phyloP scores from a whole-genome alignment of 2,888 invertebrate genomes.

The Acrobasis repandana region DNA sequence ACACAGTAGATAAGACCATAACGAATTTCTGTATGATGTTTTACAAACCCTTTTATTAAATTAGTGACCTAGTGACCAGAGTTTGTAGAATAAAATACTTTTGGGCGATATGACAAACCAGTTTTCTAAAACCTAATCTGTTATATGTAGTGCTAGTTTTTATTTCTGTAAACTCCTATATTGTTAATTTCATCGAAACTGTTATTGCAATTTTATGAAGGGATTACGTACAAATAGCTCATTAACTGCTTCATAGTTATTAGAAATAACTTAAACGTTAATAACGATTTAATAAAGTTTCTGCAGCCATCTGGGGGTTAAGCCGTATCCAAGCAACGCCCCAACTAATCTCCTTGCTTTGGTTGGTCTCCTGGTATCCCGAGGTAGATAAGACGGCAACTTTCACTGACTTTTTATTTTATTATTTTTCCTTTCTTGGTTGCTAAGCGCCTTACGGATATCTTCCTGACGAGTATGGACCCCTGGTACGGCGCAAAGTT shows the following conservation, averaged over 20 bases:
- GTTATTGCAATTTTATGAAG: no score
- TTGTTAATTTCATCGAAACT: no score
- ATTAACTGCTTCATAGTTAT: background rate
- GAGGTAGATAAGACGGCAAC: slow-evolving; percentile 2
- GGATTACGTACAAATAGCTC: no score
- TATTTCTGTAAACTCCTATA: no score
- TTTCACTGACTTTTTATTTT: slow-evolving; percentile 8
- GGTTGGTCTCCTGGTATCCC: background rate
- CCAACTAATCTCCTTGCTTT: background rate
- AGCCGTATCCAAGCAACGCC: background rate
- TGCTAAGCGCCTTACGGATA: slow-evolving; percentile 19
- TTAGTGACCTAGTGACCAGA: no score
- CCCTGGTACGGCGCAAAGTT: slow-evolving; percentile 12
- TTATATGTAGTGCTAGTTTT: no score
- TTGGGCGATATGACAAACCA: no score
- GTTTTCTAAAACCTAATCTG: no score
- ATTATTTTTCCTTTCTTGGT: slow-evolving; percentile 10
- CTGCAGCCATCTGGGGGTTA: background rate
- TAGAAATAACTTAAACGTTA: background rate
- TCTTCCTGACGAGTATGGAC: background rate
- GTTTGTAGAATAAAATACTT: no score
- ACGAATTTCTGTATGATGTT: no score
- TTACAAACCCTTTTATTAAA: no score
- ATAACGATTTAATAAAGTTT: background rate
- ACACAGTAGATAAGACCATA: no score